These are phyloP conservation scores for Balanococcus diminutus DNA, from an alignment of 2,888 invertebrate genomes.

Conservation along the genomic window DNA sequence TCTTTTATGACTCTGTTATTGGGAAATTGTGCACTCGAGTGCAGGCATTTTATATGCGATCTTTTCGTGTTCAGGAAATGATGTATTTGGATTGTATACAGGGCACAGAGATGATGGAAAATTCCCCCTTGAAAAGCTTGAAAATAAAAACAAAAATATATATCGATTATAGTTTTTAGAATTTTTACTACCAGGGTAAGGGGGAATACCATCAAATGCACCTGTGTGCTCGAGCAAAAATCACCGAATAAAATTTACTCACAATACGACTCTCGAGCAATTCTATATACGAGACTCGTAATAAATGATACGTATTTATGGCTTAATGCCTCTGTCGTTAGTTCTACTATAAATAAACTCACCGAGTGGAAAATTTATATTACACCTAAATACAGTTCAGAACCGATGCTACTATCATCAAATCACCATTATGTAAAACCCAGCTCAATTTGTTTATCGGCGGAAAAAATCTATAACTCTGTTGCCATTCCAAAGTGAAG, in stretches of 20 bases:
- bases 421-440: not conserved
- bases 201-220: not conserved
- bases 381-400: not conserved
- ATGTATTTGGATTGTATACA: no score
- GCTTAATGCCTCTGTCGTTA: slow-evolving; percentile 2
- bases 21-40: not conserved
- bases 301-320: slow-evolving; percentile 1
- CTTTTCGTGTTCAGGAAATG: not conserved
- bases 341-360: not conserved
- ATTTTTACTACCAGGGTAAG: no score
- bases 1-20: slow-evolving; percentile 18
- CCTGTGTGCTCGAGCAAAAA: not conserved
- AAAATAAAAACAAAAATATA: not conserved
- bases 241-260: not conserved
- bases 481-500: not conserved
- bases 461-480: not conserved
- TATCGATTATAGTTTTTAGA: not conserved
- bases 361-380: not conserved
- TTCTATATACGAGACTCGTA: not conserved
- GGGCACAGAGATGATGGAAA: no score
- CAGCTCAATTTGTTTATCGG: not conserved
- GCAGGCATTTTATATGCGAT: not conserved
- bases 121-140: no score
- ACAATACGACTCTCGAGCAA: not conserved
- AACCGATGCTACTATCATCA: not conserved